A percentile compares a stretch with the other conserved stretches of the same genome.
Evolutionary conservation across 2,797 vertebrate species (phyloP).

Genomic region (Peromyscus attwateri): DNA sequence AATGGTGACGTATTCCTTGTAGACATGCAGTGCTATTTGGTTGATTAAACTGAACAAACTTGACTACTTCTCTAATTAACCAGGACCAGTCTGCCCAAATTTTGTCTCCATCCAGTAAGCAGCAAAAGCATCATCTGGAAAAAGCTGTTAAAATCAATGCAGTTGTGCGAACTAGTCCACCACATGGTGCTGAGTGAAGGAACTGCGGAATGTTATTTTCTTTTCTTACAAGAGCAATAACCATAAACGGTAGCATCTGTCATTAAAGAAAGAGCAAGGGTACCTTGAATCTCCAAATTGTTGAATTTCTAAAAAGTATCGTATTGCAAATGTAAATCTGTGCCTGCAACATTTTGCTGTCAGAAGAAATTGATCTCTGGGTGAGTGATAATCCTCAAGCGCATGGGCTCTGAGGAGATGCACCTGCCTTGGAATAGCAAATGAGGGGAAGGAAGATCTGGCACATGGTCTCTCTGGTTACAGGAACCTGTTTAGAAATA

Average conservation of each 20-base stretch:
- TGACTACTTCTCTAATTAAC: slow-evolving; percentile 20
- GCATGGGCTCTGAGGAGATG: slow-evolving; percentile 51
- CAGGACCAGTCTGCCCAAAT: background rate
- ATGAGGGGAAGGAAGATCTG: background rate
- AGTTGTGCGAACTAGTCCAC: slow-evolving; percentile 21
- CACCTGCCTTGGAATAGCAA: slow-evolving; percentile 67
- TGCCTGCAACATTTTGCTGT: slow-evolving; percentile 69
- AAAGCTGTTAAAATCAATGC: background rate
- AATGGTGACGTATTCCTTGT: background rate
- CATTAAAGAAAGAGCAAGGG: background rate
- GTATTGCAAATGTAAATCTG: slow-evolving; percentile 74
- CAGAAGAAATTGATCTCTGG: slow-evolving; percentile 75
- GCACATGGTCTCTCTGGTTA: slow-evolving; percentile 2
- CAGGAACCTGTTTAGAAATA: slow-evolving; percentile 49
- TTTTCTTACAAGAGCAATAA: background rate
- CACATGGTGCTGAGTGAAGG: background rate
- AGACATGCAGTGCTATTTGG: background rate
- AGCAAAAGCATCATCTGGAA: background rate
- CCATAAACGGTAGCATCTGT: background rate
- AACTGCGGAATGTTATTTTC: background rate
- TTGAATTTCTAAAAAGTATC: slow-evolving; percentile 52
- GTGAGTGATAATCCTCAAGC: slow-evolving; percentile 68
- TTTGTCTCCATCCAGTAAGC: background rate
- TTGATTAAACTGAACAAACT: background rate
- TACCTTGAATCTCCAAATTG: slow-evolving; percentile 46